phyloP scores from a whole-genome alignment of 2,888 invertebrate species.

The Aphidoletes aphidimyza region DNA sequence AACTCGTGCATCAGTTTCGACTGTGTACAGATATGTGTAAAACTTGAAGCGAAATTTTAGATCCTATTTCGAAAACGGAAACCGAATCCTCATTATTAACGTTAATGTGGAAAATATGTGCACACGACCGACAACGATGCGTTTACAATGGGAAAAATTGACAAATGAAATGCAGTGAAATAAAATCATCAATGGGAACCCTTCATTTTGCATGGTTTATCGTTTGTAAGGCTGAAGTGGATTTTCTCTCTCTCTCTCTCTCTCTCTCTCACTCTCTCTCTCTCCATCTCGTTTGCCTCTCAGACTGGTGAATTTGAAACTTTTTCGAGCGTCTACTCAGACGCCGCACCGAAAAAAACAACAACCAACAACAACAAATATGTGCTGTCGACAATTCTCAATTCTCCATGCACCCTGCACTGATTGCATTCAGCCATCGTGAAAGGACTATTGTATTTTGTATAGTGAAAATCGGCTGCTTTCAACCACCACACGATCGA shows the following conservation, averaged over 20 bases:
- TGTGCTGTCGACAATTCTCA: background rate
- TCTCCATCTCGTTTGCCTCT: background rate
- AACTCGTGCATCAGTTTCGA: too few relatives aligned
- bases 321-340: slow-evolving; percentile 8
- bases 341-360: background rate
- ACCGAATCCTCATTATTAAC: background rate
- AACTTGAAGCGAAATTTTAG: background rate
- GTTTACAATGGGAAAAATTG: background rate
- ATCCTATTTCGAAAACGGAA: background rate
- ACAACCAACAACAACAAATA: too few relatives aligned
- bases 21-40: background rate
- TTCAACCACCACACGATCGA: background rate
- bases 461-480: background rate
- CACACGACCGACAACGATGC: background rate
- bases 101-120: slow-evolving; percentile 37
- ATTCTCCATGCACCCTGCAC: background rate
- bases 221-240: background rate
- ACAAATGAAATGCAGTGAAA: background rate
- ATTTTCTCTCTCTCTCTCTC: background rate
- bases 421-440: background rate
- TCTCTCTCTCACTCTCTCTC: background rate
- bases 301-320: slow-evolving; percentile 43
- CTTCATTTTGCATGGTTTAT: background rate
- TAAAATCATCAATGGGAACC: background rate
- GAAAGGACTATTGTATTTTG: background rate